A percentile compares a stretch with the other conserved stretches of the same genome.
phyloP scores from a whole-genome alignment of 2,113 vertebrate genomes.

The Lepisosteus oculatus region DNA sequence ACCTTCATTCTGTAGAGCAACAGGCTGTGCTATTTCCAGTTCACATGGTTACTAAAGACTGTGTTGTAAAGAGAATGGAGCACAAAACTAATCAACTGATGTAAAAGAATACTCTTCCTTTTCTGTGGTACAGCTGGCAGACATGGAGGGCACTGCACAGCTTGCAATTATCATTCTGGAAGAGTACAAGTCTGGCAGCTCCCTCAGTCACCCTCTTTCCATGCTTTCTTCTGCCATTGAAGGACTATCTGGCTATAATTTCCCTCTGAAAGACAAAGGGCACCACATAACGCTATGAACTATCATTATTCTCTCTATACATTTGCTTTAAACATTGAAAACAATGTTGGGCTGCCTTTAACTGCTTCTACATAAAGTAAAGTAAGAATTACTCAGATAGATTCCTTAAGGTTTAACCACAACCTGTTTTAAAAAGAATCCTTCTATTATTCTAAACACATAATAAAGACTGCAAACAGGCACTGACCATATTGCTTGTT shows the following conservation, averaged over 20 bases:
- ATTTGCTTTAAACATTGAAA: too few relatives aligned
- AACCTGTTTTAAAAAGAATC: too few relatives aligned
- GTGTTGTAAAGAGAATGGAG: neutral
- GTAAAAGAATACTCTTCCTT: constrained; percentile 11
- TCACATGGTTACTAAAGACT: neutral
- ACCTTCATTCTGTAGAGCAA: too few relatives aligned
- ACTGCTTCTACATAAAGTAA: too few relatives aligned
- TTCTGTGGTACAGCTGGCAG: constrained; percentile 14
- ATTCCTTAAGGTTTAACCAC: too few relatives aligned
- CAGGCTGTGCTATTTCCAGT: neutral
- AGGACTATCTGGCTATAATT: neutral
- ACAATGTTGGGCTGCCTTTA: too few relatives aligned
- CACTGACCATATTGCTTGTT: too few relatives aligned
- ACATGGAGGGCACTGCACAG: constrained; percentile 14
- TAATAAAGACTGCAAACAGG: too few relatives aligned
- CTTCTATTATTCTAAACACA: too few relatives aligned
- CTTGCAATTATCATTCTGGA: constrained; percentile 25
- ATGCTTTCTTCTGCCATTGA: neutral
- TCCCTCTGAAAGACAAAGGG: neutral
- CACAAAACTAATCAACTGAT: neutral
- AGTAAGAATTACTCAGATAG: too few relatives aligned
- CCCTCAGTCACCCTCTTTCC: neutral
- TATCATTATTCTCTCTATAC: too few relatives aligned
- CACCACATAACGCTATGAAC: neutral
- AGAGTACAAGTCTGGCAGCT: constrained; percentile 18